Percentiles rank a stretch among this genome's conserved stretches.
These are phyloP conservation scores for Dendrocincla tyrannina DNA, from an alignment of 2,797 vertebrate species.

Conservation along the genomic window DNA sequence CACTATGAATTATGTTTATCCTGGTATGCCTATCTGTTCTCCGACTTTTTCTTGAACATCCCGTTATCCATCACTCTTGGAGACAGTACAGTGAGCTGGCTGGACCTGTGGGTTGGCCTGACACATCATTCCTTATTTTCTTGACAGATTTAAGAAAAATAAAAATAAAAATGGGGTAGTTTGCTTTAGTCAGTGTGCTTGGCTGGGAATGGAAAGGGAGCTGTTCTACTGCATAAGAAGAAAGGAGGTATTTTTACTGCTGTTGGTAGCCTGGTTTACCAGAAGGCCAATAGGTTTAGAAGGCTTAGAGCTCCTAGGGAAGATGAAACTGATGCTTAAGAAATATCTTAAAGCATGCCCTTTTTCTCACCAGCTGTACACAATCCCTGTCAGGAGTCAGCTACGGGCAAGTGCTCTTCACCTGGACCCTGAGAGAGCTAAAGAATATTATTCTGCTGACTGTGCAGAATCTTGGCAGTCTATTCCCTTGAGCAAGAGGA, in stretches of 20 bases:
- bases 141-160: not conserved
- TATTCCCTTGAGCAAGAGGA: not conserved
- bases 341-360: rapidly evolving
- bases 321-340: not conserved
- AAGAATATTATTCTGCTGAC: not conserved
- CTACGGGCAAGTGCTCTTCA: not conserved
- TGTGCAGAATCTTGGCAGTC: not conserved
- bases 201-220: not conserved
- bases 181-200: not conserved
- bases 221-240: not conserved
- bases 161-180: not conserved
- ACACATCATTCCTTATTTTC: not conserved
- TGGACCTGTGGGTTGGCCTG: not conserved
- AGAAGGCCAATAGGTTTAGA: not conserved
- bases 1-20: not conserved
- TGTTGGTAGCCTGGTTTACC: not conserved
- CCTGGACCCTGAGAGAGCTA: not conserved
- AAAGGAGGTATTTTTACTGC: not conserved
- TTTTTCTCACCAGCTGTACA: not conserved
- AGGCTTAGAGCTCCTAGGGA: not conserved
- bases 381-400: not conserved
- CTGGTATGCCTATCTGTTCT: not conserved
- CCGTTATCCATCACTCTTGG: conserved; percentile 6
- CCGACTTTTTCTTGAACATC: not conserved
- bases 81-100: not conserved